Base-by-base conservation (phyloP, 2,888 invertebrate genomes). In the Macaria liturata region DNA sequence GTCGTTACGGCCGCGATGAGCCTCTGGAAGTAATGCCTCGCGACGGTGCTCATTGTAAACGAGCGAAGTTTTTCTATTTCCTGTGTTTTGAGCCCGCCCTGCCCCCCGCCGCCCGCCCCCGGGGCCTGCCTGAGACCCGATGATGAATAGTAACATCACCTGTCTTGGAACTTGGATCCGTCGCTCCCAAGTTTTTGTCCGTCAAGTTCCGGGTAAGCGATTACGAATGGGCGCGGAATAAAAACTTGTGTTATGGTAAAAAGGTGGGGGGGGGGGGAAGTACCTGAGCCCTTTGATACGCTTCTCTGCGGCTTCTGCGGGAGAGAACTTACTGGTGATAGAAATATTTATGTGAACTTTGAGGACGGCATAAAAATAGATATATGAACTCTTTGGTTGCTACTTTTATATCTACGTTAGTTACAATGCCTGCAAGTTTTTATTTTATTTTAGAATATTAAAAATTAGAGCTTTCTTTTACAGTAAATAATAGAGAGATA, bases 31-130 rank as follows among this genome's bases (percentile, higher is more conserved):
- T 70, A 74, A 75, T 75, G 70, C 74, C 64, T 67, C 56, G 72
- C 74, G 72, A 66, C 65, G 59, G 68, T 63, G 67, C 70, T 75
- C 74, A 75, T 75, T 79, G 77, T 75, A 78, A 81, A 82, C 75
- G 81, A 80, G 72, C 74, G 67, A 82, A 83, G 77, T 82, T 83
- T 81, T 83, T 82, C 81, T 81, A 82, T 82, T 82, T 81, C 77
- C 81, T 76, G 68, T 64, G 64, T 67, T 60, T 60, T 57, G 62
- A 51, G 43, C 52, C 50, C 48, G 48, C 61, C 49, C 49, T 59
- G 48, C 37, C 59, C 40, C 52, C 45, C 20, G 32, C 45, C 49
- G 61, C 62, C 62, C 54, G 51, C 31, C 37, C 48, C 9, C 32
- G 9, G 47, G 30, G 49, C 46, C 52, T 32, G 47, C 52, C 52